A percentile compares a stretch with the other conserved stretches of the same genome.
These are phyloP conservation scores for Bombus cullumanus DNA, from an alignment of 1,140 invertebrate species.

Conservation along the genomic window DNA sequence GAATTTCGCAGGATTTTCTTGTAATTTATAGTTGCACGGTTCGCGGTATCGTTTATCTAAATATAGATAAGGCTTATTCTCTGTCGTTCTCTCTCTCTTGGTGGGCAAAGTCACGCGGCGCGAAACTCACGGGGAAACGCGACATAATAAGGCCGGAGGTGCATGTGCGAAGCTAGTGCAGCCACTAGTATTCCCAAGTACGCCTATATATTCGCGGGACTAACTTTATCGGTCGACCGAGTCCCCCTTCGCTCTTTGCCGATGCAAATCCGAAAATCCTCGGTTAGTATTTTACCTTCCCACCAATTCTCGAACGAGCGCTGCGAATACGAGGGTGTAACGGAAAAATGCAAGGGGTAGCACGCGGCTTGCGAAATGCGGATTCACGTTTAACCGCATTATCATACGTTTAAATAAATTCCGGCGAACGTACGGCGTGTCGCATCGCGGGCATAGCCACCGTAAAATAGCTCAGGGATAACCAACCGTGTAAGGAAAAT, in stretches of 20 bases:
- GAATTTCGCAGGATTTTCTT: slow-evolving; percentile 14
- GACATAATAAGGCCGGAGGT: slow-evolving; percentile 27
- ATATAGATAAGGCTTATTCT: slow-evolving; percentile 37
- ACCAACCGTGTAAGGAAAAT: neutral
- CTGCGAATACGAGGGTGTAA: neutral
- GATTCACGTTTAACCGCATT: slow-evolving; percentile 35
- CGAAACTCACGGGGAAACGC: slow-evolving; percentile 20
- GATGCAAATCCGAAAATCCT: slow-evolving; percentile 44
- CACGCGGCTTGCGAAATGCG: neutral
- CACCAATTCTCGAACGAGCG: neutral
- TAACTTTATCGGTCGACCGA: slow-evolving; percentile 30
- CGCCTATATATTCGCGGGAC: neutral
- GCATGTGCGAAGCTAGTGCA: neutral
- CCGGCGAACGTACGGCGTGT: neutral
- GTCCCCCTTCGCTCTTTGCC: neutral
- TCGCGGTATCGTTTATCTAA: slow-evolving; percentile 31
- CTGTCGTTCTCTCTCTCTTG: neutral
- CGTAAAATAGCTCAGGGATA: neutral
- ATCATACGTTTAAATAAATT: slow-evolving; percentile 42
- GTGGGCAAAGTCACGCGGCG: slow-evolving; percentile 7
- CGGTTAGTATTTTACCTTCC: neutral
- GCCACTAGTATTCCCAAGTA: neutral
- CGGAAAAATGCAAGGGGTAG: neutral
- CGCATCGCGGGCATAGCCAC: neutral
- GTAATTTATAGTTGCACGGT: slow-evolving; percentile 25